Base-by-base conservation (phyloP, 2,797 vertebrate genomes). In the Tauraco hartlaubi region DNA sequence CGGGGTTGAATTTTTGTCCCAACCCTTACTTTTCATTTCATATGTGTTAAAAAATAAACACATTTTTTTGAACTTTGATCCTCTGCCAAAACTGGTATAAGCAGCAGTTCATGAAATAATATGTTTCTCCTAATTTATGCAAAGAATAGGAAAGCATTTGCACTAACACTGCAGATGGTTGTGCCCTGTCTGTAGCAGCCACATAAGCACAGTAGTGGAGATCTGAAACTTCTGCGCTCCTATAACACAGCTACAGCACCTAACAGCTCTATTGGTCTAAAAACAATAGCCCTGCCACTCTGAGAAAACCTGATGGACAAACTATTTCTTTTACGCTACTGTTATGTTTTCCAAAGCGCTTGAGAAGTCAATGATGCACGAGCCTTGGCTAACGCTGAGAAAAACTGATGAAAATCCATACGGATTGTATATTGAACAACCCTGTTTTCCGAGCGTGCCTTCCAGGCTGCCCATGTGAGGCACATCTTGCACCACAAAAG, bases 81-180 rank as follows among this genome's bases (percentile, higher is more conserved):
- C 52, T 91, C 58, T 92, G 87, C 81, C 2, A 52, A 78, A 94
- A 82, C 66, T 90, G 43, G 13, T 63, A 35, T 74, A 86, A 86
- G 83, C 63, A 82, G 79, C 85, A 92, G 55, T 73, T 92, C 64
- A 73, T 63, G 31, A 90, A 94, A 95, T 92, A 90, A 67, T 88
- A 89, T 8, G 43, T 94, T 95, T 84, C 62, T 78, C 69, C 59
- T 90, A 92, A 94, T 94, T 92, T 94, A 94, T 94, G 89, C 79
- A 49, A 95, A 84, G 79, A 85, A 78, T 37, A 21, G 51, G 55
- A 78, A 91, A 88, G 79, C 66, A 69, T 82, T 93, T 89, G 28
- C 66, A 81, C 51, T 95, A 59, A 66, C 22, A 4, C 79, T 84
- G 66, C 91, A 95, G 92, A 96, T 92, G 92, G 90, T 74, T 86